Conservation (phyloP, 2,888 invertebrate genomes). For the Lochmaea capreae region DNA sequence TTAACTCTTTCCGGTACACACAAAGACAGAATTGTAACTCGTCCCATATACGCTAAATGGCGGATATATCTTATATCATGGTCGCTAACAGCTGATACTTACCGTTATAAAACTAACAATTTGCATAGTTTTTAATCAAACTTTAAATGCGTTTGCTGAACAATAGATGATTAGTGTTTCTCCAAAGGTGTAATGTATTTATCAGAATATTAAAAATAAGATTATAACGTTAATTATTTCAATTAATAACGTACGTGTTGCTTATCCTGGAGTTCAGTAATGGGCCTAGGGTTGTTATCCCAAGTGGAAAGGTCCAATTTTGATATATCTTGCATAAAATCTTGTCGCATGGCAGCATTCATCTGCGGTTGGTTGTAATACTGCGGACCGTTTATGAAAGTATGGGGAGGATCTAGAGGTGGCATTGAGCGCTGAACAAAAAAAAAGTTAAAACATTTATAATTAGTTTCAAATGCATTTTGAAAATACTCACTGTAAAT, state of each 20-base stretch:
- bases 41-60: too few species aligned
- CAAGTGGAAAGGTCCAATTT: slow-evolving; percentile 60
- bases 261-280: slow-evolving; percentile 63
- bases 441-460: background rate
- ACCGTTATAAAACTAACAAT: too few species aligned
- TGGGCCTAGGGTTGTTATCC: slow-evolving; percentile 54
- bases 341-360: slow-evolving; percentile 54
- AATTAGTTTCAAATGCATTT: background rate
- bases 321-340: slow-evolving; percentile 58
- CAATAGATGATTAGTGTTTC: too few species aligned
- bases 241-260: slow-evolving; percentile 59
- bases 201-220: too few species aligned
- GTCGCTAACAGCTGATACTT: too few species aligned
- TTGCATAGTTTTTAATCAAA: too few species aligned
- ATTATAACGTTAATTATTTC: background rate
- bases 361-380: slow-evolving; percentile 54
- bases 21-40: too few species aligned
- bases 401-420: slow-evolving; percentile 55
- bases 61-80: too few species aligned
- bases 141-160: too few species aligned
- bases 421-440: slow-evolving; percentile 55
- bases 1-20: too few species aligned
- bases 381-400: slow-evolving; percentile 58
- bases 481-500: slow-evolving; percentile 62
- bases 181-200: too few species aligned